Base-by-base conservation (phyloP, 2,113 vertebrate species). In the Hassar affinis region DNA sequence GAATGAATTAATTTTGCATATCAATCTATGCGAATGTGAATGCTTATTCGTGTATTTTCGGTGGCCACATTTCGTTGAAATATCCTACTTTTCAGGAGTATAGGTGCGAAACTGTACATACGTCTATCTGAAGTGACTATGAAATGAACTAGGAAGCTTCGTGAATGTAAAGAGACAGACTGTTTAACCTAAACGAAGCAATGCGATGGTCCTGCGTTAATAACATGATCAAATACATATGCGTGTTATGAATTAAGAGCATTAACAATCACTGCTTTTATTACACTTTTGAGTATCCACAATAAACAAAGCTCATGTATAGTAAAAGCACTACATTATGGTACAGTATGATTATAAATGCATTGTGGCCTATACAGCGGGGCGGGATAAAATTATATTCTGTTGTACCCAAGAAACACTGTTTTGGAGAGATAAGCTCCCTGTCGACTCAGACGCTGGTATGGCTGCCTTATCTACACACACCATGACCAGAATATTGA, bases 351-450 rank as follows among this genome's bases (percentile, higher is more conserved):
- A 82, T 75, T 75, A 51, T 56, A 82, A 51, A 33, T 56, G 66
- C 66, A 71, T 69, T 85, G 62, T 84, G 51, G 18, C 54, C 42
- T 35, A 33, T 61, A 84, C 68, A 62, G 76, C 38, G 15, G 72
- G 77, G 75, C 57, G 56, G 54, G 38, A 80, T 62, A 25, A 82
- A 76, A 81, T 82, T 69, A 66, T 82, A 59, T 84, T 86, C 69
- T 82, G 87, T 84, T 86, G 81, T 61, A 86, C 83, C 85, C 57
- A 81, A 66, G 69, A 54, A 77, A 80, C 85, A 79, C 38, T 86
- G 85, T 86, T 83, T 47, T 49, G 61, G 77, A 69, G 74, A 82
- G 85, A 86, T 86, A 86, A 88, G 75, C 84, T 35, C 75, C 27
- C 80, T 81, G 59, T 77, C 85, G 80, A 81, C 77, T 33, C 71